These are phyloP conservation scores for Antigone vipio DNA, from an alignment of 2,113 vertebrate genomes.

Conservation along the genomic window DNA sequence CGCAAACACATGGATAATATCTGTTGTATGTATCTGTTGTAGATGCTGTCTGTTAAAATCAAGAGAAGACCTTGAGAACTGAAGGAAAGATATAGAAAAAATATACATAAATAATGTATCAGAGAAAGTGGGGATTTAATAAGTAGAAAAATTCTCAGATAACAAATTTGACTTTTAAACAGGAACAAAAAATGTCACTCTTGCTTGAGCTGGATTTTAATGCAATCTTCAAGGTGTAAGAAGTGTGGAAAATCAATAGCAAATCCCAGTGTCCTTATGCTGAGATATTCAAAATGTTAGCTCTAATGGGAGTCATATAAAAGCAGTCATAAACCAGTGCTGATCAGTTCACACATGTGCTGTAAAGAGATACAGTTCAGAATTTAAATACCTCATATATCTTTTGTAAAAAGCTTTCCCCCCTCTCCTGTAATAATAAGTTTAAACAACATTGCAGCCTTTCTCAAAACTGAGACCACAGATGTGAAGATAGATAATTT, in stretches of 20 bases:
- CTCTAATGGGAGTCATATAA: constrained; percentile 67
- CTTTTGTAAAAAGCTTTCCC: constrained; percentile 53
- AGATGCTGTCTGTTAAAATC: neutral
- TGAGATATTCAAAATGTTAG: constrained; percentile 77
- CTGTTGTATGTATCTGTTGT: neutral
- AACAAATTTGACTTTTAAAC: constrained; percentile 66
- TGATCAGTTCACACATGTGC: constrained; percentile 68
- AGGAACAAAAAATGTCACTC: constrained; percentile 73
- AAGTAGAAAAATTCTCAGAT: constrained; percentile 61
- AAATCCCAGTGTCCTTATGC: constrained; percentile 71
- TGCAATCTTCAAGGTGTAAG: constrained; percentile 71
- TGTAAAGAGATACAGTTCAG: constrained; percentile 65
- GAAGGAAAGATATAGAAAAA: constrained; percentile 45
- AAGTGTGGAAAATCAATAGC: constrained; percentile 74
- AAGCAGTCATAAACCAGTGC: constrained; percentile 56
- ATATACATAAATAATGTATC: constrained; percentile 54
- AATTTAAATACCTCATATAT: constrained; percentile 67
- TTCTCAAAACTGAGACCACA: constrained; percentile 57
- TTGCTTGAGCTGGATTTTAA: constrained; percentile 71
- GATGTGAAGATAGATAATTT: constrained; percentile 67
- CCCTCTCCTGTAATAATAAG: constrained; percentile 41
- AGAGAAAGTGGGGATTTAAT: constrained; percentile 63
- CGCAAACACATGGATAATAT: neutral
- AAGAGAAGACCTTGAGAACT: constrained; percentile 39
- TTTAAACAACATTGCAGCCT: constrained; percentile 63